Base-by-base conservation (phyloP, 2,113 vertebrate species). In the Syngnathus typhle region DNA sequence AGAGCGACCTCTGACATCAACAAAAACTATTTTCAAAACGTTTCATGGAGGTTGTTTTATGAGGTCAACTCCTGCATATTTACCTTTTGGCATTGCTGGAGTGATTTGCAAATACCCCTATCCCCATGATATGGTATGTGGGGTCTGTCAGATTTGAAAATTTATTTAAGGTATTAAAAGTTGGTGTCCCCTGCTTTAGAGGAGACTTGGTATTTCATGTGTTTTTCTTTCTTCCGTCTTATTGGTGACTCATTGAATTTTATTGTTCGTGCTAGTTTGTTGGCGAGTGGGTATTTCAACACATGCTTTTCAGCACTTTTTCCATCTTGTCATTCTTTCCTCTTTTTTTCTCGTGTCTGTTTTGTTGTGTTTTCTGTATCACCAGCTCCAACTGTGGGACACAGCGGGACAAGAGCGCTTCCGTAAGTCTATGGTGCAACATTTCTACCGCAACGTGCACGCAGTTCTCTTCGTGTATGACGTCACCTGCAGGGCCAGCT, bases 331-430 rank as follows among this genome's bases (percentile, higher is more conserved):
- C 3, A 7, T 37, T 71, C 41, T 58, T 76, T 78, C 77, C 73
- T 76, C 69, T 79, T 75, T 72, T 2, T 16, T 9, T 38, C 36
- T 37, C 15, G 7, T 38, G 58, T 38, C 37, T 32, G 13, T 9
- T n/a, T 60, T 38, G 59, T 19, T 32, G 44, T 44, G 1, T 47
- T 19, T 13, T 39, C 52, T 0, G 46, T 54, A 0, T 1, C 71
- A 73, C 1, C 87, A 99, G 96, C 93, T 99, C 47, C 97, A 99
- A 88, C 73, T 99, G 0, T 99, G 97, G 97, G 96, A 99, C 73
- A 99, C 96, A 0, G 97, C 96, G 0, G 97, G 96, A 13, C 97
- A 99, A 81, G 97, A 98, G 67, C 94, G 96, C 4, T 96, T 98
- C 82, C 83, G 95, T 2, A 97, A 97, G 87, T 98, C 95, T 78